Evolutionary conservation across 2,113 vertebrate genomes (phyloP).

Genomic region (Lethenteron reissneri): DNA sequence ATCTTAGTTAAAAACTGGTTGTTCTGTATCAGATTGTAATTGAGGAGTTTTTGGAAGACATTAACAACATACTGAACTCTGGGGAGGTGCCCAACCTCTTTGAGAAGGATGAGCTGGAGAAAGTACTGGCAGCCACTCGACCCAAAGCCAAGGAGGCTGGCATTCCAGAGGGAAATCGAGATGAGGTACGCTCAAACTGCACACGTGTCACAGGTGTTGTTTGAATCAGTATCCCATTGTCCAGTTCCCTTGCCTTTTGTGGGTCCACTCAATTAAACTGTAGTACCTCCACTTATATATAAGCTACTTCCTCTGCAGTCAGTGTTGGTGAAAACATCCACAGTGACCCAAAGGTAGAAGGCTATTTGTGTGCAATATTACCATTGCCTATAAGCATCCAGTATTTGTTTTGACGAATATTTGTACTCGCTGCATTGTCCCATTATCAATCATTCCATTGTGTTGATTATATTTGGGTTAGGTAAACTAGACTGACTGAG

Average conservation of each 20-base stretch:
- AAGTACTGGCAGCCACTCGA: conserved; percentile 33
- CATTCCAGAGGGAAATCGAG: conserved; percentile 40
- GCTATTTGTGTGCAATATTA: too few species aligned
- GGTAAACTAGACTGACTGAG: too few species aligned
- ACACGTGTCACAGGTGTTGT: not conserved
- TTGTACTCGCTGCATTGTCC: too few species aligned
- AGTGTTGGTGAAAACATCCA: too few species aligned
- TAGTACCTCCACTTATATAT: too few species aligned
- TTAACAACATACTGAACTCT: conserved; percentile 50
- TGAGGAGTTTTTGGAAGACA: conserved; percentile 43
- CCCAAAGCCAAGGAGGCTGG: conserved; percentile 43
- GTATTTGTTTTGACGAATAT: too few species aligned
- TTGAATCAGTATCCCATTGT: not conserved
- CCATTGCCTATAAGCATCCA: too few species aligned
- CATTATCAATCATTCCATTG: too few species aligned
- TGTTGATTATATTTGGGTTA: too few species aligned
- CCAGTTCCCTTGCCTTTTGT: not conserved
- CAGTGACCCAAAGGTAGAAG: too few species aligned
- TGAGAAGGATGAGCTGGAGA: conserved; percentile 44
- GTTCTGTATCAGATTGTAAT: conserved; percentile 26
- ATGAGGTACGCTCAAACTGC: conserved; percentile 29
- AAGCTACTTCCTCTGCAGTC: too few species aligned
- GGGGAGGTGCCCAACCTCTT: conserved; percentile 49
- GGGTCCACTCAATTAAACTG: too few species aligned
- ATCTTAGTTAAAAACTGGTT: not conserved